A percentile compares a stretch with the other conserved stretches of the same genome.
Evolutionary conservation across 2,888 invertebrate species (phyloP).

Genomic region (Rosalia funebris): DNA sequence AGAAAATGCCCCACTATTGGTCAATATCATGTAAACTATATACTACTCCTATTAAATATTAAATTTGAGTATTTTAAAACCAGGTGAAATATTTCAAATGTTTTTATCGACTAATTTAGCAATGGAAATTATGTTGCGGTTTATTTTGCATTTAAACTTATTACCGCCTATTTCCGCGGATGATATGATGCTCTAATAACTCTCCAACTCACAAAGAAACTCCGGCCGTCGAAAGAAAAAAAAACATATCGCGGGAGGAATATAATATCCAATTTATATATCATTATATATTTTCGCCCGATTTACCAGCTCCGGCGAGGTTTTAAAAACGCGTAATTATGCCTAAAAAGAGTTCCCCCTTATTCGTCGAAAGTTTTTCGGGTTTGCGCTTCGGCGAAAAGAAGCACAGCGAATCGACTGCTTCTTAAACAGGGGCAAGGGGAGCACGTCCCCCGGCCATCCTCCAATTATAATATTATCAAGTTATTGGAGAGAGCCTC

Average conservation of each 20-base stretch:
- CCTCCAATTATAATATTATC: slow-evolving; percentile 63
- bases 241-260: slow-evolving; percentile 30
- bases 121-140: too few species aligned
- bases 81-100: too few species aligned
- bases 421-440: slow-evolving; percentile 44
- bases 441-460: slow-evolving; percentile 53
- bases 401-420: slow-evolving; percentile 15
- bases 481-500: slow-evolving; percentile 55
- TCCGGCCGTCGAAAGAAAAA: slow-evolving; percentile 13
- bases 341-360: slow-evolving; percentile 31
- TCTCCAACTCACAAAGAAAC: slow-evolving; percentile 25
- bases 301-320: slow-evolving; percentile 57
- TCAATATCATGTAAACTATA: too few species aligned
- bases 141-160: too few species aligned
- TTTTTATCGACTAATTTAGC: too few species aligned
- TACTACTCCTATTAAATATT: too few species aligned
- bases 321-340: slow-evolving; percentile 50
- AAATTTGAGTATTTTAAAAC: too few species aligned
- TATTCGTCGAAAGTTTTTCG: slow-evolving; percentile 25
- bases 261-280: slow-evolving; percentile 54
- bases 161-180: too few species aligned
- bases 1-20: too few species aligned
- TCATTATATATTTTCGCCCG: slow-evolving; percentile 60
- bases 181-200: slow-evolving; percentile 3
- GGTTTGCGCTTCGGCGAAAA: neutral